Evolutionary conservation across 2,888 invertebrate species (phyloP), one percentile per base, ranked within the genome.

Genomic region (Drosophila paranaensis): DNA sequence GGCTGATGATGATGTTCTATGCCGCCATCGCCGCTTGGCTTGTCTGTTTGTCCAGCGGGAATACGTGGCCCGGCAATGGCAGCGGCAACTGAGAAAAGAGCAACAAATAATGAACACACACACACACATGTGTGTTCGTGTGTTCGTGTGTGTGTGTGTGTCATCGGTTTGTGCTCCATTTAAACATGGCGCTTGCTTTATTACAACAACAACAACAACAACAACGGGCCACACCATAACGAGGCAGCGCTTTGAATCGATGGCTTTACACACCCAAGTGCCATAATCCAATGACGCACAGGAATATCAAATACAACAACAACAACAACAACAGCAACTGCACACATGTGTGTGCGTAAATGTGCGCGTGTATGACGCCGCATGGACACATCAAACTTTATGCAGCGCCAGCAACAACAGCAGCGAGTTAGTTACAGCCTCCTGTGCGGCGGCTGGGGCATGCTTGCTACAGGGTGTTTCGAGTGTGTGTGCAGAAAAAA

Each of bases 211-310:
- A 20, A 20, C 20, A 61, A 63, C 35, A 43, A 45, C 51, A 71
- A 68, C 43, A 62, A 63, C 46, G 25, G n/a, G 48, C 73, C 65
- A 64, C 43, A 48, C 55, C 75, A 79, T 68, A 82, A 82, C 82
- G 80, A 82, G 74, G 74, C 77, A 75, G 69, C 83, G 83, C 80
- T 86, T 75, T 79, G 88, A 89, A 87, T 90, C 81, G 88, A 83
- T 90, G 88, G 85, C 82, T 85, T 82, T 91, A 91, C 92, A 92
- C 92, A 92, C 92, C 92, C 92, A 92, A 91, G 92, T 92, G 92
- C 92, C 91, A 92, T 92, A 91, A 91, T 90, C 91, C 86, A 88
- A 89, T 88, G 89, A 87, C 92, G 89, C 92, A 89, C 84, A 91
- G 91, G 91, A 92, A 92, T 92, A 84, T 80, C 81, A 81, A 79